Evolutionary conservation across 1,140 invertebrate species (phyloP).

Genomic region (Pteromalus puparum): DNA sequence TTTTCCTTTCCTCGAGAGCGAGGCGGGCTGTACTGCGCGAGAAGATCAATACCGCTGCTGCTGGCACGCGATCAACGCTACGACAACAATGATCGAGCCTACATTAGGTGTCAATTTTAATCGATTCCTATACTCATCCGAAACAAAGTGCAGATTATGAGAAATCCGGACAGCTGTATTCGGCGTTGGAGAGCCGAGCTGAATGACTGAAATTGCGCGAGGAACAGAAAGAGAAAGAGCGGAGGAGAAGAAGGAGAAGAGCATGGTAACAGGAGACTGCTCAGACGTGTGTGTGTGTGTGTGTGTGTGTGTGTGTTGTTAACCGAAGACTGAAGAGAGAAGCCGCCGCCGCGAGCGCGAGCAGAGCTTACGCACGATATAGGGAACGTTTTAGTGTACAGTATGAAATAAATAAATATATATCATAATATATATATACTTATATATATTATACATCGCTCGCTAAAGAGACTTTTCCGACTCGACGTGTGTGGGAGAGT

Average conservation of each 20-base stretch:
- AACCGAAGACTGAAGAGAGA: conserved; percentile 44
- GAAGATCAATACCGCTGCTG: not conserved
- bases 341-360: not conserved
- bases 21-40: conserved; percentile 10
- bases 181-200: not conserved
- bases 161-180: not conserved
- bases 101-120: conserved; percentile 51
- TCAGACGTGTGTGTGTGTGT: not conserved
- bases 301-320: conserved; percentile 9
- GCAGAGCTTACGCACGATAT: conserved; percentile 20
- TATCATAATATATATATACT: not conserved
- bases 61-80: not conserved
- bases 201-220: not conserved
- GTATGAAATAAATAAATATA: conserved; percentile 1
- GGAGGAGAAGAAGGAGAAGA: too few species aligned
- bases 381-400: conserved; percentile 38
- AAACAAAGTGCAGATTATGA: not conserved
- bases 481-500: not conserved
- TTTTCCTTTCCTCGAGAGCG: not conserved
- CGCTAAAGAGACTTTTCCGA: not conserved
- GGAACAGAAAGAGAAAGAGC: too few species aligned
- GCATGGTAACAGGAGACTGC: not conserved
- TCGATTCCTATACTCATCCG: not conserved
- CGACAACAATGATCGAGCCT: conserved; percentile 21
- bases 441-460: conserved; percentile 18